These are phyloP conservation scores for Sepioteuthis lessoniana DNA, from an alignment of 2,888 invertebrate species.

Conservation along the genomic window DNA sequence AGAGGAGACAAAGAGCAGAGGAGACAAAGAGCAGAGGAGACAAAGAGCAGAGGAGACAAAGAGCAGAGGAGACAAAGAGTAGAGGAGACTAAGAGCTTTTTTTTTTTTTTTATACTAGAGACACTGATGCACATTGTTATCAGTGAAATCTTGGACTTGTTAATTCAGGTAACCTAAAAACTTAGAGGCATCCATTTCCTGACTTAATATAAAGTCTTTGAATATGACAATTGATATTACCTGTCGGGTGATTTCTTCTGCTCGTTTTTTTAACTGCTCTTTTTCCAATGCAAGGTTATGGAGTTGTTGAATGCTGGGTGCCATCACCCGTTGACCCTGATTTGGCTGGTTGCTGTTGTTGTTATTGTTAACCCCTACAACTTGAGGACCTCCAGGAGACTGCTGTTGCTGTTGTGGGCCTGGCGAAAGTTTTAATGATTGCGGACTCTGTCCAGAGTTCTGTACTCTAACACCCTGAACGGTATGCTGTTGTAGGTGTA, in stretches of 20 bases:
- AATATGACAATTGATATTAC: constrained; percentile 75
- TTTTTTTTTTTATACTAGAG: too few relatives aligned
- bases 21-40: too few relatives aligned
- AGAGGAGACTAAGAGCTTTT: too few relatives aligned
- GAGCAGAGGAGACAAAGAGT: too few relatives aligned
- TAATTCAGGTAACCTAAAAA: too few relatives aligned
- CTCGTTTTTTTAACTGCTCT: constrained; percentile 89
- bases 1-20: too few relatives aligned
- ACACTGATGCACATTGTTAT: too few relatives aligned
- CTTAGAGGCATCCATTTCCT: too few relatives aligned
- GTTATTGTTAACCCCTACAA: constrained; percentile 50
- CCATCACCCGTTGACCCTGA: constrained; percentile 72
- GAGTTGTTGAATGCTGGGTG: constrained; percentile 77
- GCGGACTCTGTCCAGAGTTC: constrained; percentile 77
- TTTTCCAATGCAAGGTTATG: constrained; percentile 85
- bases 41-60: too few relatives aligned
- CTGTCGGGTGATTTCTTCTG: constrained; percentile 91
- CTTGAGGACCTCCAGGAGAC: constrained; percentile 54
- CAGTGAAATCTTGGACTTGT: too few relatives aligned
- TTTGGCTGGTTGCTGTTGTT: constrained; percentile 76
- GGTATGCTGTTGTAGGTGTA: constrained; percentile 62
- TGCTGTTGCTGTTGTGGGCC: constrained; percentile 54
- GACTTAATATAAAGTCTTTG: not conserved
- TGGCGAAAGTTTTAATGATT: constrained; percentile 63
- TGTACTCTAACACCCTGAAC: constrained; percentile 61